These are phyloP conservation scores for Drosophila demipolita DNA, from an alignment of 2,888 invertebrate species.

Conservation along the genomic window DNA sequence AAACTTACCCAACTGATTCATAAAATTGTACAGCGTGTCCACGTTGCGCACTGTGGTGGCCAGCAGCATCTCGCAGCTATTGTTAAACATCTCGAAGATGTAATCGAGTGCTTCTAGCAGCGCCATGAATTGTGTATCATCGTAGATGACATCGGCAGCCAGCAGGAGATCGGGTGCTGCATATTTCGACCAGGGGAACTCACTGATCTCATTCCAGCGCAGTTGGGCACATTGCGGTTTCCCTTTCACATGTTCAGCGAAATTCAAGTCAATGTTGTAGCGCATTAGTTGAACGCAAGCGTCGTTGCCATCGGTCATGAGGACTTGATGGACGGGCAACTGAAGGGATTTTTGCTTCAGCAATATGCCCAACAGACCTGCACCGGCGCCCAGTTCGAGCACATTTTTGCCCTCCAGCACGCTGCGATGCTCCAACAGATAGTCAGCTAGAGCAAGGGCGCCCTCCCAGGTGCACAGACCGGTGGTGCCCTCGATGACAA, in stretches of 20 bases:
- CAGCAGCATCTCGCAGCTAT: constrained; percentile 85
- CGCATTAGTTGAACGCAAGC: constrained; percentile 88
- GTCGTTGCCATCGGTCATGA: constrained; percentile 90
- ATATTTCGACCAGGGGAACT: constrained; percentile 71
- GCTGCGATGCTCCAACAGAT: constrained; percentile 87
- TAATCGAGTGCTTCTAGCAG: constrained; percentile 85
- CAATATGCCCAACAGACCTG: constrained; percentile 90
- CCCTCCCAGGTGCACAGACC: constrained; percentile 93
- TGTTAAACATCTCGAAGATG: constrained; percentile 76
- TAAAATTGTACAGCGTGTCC: constrained; percentile 87
- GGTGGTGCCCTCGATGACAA: constrained; percentile 92
- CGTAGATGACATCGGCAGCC: constrained; percentile 88
- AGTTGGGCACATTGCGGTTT: constrained; percentile 68
- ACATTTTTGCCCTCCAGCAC: constrained; percentile 87
- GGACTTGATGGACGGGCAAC: constrained; percentile 85
- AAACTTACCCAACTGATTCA: constrained; percentile 86
- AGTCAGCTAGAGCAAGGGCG: constrained; percentile 89
- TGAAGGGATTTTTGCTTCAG: constrained; percentile 87
- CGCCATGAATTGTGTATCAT: constrained; percentile 86
- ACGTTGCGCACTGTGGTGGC: constrained; percentile 89
- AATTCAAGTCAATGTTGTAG: constrained; percentile 88
- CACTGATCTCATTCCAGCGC: constrained; percentile 86
- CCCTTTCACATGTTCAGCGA: constrained; percentile 56
- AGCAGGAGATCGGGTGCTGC: constrained; percentile 85
- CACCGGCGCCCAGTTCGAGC: constrained; percentile 91